Conservation (phyloP, 2,113 vertebrate species). For the Rattus rattus region DNA sequence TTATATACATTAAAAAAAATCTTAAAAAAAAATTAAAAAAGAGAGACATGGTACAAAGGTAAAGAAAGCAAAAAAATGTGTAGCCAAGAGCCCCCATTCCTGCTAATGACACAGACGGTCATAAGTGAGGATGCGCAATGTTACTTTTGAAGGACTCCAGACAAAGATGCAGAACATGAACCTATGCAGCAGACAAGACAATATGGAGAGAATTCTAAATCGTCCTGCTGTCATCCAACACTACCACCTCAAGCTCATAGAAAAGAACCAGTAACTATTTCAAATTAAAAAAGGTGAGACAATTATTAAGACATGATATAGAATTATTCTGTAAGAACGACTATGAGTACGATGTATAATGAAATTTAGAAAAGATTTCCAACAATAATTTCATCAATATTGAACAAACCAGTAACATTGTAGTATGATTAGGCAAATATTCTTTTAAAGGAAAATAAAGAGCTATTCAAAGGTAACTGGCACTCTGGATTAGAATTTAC, state of each 20-base stretch:
- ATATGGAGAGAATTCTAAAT: slow-evolving; percentile 37
- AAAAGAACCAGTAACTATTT: slow-evolving; percentile 4
- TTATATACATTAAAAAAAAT: no score
- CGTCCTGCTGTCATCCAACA: not conserved
- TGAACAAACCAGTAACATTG: not conserved
- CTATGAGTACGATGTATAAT: not conserved
- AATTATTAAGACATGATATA: not conserved
- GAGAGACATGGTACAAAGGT: slow-evolving; percentile 20
- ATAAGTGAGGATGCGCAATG: not conserved
- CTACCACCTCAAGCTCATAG: slow-evolving; percentile 7
- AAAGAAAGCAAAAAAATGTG: not conserved
- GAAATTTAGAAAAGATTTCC: slow-evolving; percentile 20
- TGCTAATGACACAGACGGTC: not conserved
- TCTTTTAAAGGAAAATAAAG: slow-evolving; percentile 32
- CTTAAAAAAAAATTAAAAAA: no score
- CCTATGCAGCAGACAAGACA: not conserved
- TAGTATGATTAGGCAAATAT: not conserved
- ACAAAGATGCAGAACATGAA: slow-evolving; percentile 26
- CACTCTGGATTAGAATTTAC: not conserved
- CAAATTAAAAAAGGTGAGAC: slow-evolving; percentile 22
- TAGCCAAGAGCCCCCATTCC: not conserved
- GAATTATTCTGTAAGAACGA: not conserved
- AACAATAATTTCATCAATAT: not conserved
- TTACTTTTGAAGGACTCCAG: slow-evolving; percentile 31
- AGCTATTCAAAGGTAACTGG: slow-evolving; percentile 1